Evolutionary conservation across 2,113 vertebrate species (phyloP), one percentile per base, ranked within the genome.

Genomic region (Heterochromis multidens): DNA sequence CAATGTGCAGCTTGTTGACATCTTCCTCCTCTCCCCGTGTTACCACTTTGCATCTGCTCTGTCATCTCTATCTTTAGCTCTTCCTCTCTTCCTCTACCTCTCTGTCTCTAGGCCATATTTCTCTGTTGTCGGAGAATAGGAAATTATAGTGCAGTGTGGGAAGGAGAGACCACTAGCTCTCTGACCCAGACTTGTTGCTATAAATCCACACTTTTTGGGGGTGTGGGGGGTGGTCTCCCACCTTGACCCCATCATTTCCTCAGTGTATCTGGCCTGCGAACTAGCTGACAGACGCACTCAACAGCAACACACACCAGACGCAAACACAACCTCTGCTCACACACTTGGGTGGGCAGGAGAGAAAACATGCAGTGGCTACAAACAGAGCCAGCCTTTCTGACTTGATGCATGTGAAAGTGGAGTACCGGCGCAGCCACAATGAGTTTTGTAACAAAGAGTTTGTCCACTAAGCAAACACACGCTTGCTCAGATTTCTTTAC

Each of bases 81-180:
- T 85, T 88, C 83, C 65, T 80, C 52, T 49, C 25, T 35, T 59
- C 79, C 31, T 77, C 52, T 67, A 54, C 72, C 61, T 80, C 52
- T 60, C 23, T 27, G 81, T 78, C 88, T 87, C 21, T 49, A 40
- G 91, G 88, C 88, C 77, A 57, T 91, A 87, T 91, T 87, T 95
- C 93, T 91, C 88, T 21, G 23, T 52, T 81, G 93, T 92, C 89
- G 77, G 86, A 88, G 23, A 83, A 82, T 83, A 83, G 94, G 91
- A 94, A 95, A 91, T 93, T 23, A 92, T 85, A 83, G 87, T 11
- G 61, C 14, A 31, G 79, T 54, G 89, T 91, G 52, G 86, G 89
- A 83, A 86, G 89, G 77, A 70, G 80, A 84, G 82, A 79, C 82
- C 77, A 56, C 81, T 49, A 9, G 62, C 83, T 84, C 87, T 70